Conservation (phyloP, 1,140 invertebrate genomes). For the Mylabris phalerata region DNA sequence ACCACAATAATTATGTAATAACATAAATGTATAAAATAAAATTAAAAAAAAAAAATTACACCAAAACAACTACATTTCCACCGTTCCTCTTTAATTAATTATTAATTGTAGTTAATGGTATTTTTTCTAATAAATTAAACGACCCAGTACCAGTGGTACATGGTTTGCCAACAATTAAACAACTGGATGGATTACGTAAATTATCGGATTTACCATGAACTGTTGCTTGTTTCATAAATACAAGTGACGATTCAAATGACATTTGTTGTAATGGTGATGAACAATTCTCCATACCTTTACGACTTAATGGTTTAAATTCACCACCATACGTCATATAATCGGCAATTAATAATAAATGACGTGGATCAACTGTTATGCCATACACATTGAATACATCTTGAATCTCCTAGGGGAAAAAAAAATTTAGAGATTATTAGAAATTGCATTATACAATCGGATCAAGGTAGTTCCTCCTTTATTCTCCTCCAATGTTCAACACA, state of each 20-base stretch:
- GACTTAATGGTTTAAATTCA: conserved; percentile 79
- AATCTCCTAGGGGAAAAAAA: conserved; percentile 45
- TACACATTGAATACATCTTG: conserved; percentile 92
- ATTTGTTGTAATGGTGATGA: conserved; percentile 95
- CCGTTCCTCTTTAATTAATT: too few species aligned
- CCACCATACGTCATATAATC: conserved; percentile 99
- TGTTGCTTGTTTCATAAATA: conserved; percentile 79
- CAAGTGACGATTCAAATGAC: conserved; percentile 91
- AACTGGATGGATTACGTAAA: conserved; percentile 79
- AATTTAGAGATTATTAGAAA: too few species aligned
- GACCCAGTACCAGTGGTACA: conserved; percentile 78
- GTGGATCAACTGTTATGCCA: conserved; percentile 88
- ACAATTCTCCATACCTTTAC: conserved; percentile 80
- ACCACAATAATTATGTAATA: conserved; percentile 40
- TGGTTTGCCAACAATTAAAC: conserved; percentile 80
- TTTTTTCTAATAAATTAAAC: conserved; percentile 48
- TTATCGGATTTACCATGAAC: conserved; percentile 65
- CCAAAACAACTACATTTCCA: too few species aligned
- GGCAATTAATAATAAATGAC: conserved; percentile 88
- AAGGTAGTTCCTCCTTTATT: too few species aligned
- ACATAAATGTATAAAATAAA: conserved; percentile 38
- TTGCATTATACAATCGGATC: too few species aligned
- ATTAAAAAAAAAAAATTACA: too few species aligned
- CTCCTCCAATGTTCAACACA: too few species aligned
- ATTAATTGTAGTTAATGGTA: background rate